Evolutionary conservation across 23 tunicate species (phyloP).

Genomic region (Phallusia fumigata): DNA sequence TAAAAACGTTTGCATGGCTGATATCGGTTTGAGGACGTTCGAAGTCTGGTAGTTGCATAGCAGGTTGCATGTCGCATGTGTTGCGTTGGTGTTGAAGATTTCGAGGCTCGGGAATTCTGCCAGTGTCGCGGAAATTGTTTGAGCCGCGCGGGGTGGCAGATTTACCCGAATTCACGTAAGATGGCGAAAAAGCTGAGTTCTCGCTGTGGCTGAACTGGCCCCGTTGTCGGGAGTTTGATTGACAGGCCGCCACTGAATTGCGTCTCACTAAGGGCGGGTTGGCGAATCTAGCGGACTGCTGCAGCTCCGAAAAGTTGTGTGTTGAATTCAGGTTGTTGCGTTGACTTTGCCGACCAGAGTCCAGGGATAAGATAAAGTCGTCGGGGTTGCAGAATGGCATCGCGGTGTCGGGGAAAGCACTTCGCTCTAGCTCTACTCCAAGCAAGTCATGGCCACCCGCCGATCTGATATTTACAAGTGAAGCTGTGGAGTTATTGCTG

Average conservation of each 20-base stretch:
- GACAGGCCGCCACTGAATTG: not conserved
- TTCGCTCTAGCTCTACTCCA: not conserved
- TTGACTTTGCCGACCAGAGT: not conserved
- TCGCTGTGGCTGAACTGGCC: slow-evolving; percentile 4
- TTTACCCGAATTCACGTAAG: not conserved
- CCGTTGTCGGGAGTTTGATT: not conserved
- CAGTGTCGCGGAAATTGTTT: not conserved
- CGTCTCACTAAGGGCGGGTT: not conserved
- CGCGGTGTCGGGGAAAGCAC: not conserved
- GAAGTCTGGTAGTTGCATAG: not conserved
- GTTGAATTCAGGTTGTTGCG: not conserved
- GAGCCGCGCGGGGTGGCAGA: not conserved
- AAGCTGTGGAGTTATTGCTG: not conserved
- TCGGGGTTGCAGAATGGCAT: not conserved
- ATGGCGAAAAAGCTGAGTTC: not conserved
- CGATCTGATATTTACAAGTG: not conserved
- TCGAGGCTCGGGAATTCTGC: not conserved
- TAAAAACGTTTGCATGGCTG: not conserved
- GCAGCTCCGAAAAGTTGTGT: not conserved
- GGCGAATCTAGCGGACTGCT: not conserved
- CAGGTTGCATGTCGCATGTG: not conserved
- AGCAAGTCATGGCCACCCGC: not conserved
- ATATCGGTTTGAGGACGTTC: not conserved
- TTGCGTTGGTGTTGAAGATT: not conserved
- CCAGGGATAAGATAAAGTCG: not conserved